A percentile compares a stretch with the other conserved stretches of the same genome.
Conservation (phyloP, 2,113 vertebrate genomes). For the Chamaea fasciata region DNA sequence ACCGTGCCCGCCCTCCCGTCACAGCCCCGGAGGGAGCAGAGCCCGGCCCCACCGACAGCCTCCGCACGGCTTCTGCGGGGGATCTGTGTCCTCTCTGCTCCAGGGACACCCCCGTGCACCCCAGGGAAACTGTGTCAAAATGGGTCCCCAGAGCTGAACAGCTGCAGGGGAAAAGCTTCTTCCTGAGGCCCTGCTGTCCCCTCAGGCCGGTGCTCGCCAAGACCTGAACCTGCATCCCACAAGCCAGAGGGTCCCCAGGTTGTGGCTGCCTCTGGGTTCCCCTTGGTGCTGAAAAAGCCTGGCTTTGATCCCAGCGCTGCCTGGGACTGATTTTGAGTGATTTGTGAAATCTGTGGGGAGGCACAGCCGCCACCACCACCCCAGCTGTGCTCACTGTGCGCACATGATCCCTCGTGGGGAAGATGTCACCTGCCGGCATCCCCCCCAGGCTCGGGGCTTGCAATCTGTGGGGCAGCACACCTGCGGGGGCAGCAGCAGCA, state of each 20-base stretch:
- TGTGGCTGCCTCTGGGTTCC: neutral
- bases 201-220: rapidly evolving
- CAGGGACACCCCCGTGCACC: rapidly evolving
- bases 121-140: neutral
- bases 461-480: neutral
- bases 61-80: neutral
- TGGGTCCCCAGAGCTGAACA: neutral
- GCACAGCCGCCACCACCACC: neutral
- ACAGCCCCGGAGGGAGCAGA: neutral
- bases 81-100: neutral
- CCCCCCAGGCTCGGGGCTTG: neutral
- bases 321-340: neutral
- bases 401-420: neutral
- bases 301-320: neutral
- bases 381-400: neutral
- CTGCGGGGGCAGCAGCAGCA: neutral
- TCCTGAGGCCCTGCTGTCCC: neutral
- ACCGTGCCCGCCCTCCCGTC: neutral
- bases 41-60: neutral
- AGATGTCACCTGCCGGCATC: neutral
- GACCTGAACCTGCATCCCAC: neutral
- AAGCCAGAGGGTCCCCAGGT: neutral
- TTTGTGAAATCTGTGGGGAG: neutral
- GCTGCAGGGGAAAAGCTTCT: neutral
- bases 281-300: neutral